These are phyloP conservation scores for Lycia hirtaria DNA, from an alignment of 2,888 invertebrate species.

Conservation along the genomic window DNA sequence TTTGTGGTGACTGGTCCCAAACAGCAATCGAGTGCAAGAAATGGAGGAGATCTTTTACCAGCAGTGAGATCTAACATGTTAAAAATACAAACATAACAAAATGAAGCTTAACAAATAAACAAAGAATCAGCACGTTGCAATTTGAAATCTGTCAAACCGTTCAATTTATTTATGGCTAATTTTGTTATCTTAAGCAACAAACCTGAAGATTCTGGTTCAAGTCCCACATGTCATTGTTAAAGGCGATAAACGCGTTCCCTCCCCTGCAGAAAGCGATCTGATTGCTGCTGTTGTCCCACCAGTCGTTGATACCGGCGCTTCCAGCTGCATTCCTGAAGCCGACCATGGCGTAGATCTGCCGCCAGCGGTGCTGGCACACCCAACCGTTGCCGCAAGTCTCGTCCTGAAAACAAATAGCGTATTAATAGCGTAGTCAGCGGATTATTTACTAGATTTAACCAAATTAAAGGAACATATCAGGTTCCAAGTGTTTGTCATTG, in stretches of 20 bases:
- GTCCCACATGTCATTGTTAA: slow-evolving; percentile 83
- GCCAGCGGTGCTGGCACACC: slow-evolving; percentile 93
- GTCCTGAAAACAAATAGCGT: slow-evolving; percentile 58
- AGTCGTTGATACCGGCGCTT: slow-evolving; percentile 82
- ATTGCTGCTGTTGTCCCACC: slow-evolving; percentile 91
- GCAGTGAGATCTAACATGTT: no score
- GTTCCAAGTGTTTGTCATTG: neutral
- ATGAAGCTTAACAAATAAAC: no score
- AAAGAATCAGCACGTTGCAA: no score
- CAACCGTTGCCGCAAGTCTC: slow-evolving; percentile 87
- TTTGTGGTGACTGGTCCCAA: no score
- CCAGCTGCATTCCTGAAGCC: slow-evolving; percentile 88
- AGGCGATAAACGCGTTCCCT: slow-evolving; percentile 85
- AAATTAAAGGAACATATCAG: no score
- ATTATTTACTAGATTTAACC: no score
- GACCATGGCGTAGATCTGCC: slow-evolving; percentile 90
- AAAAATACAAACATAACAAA: no score
- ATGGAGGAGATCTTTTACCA: no score
- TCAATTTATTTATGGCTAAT: no score
- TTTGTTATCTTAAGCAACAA: neutral
- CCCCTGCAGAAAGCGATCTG: slow-evolving; percentile 90
- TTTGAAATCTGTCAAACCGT: no score
- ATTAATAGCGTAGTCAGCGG: no score
- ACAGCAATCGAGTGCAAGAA: neutral
- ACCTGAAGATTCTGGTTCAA: slow-evolving; percentile 82